Evolutionary conservation across 2,113 vertebrate species (phyloP).

Genomic region (Oreotrochilus melanogaster): DNA sequence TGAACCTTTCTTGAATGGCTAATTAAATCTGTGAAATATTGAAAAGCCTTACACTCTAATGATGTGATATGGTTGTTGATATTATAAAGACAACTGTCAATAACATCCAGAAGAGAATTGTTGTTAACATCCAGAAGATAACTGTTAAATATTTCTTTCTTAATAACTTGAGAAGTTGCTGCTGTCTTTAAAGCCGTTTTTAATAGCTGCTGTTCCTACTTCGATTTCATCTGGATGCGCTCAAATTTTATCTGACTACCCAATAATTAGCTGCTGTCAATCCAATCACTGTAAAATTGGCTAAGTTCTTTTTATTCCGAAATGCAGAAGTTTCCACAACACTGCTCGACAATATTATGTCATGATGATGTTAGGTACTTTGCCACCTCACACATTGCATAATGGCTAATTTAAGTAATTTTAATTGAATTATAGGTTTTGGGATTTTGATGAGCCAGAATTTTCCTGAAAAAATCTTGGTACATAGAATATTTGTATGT

Average conservation of each 20-base stretch:
- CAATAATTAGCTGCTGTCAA: constrained; percentile 63
- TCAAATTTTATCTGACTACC: constrained; percentile 58
- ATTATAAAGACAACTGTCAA: constrained; percentile 31
- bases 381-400: constrained; percentile 55
- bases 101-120: constrained; percentile 21
- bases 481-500: constrained; percentile 11
- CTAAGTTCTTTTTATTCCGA: constrained; percentile 43
- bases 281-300: constrained; percentile 41
- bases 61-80: constrained; percentile 42
- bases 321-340: constrained; percentile 45
- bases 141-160: constrained; percentile 51
- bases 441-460: constrained; percentile 28
- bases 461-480: constrained; percentile 18
- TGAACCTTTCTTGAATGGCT: constrained; percentile 54
- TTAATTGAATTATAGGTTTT: constrained; percentile 30
- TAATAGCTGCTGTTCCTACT: constrained; percentile 13
- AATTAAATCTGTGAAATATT: constrained; percentile 56
- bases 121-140: constrained; percentile 27
- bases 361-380: constrained; percentile 59
- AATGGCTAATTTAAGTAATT: constrained; percentile 46
- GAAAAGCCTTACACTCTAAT: constrained; percentile 1
- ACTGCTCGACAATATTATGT: constrained; percentile 59
- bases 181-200: constrained; percentile 55
- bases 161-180: constrained; percentile 33
- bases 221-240: constrained; percentile 43